These are phyloP conservation scores for Acanthosepion esculentum DNA, from an alignment of 2,888 invertebrate species.

Conservation along the genomic window DNA sequence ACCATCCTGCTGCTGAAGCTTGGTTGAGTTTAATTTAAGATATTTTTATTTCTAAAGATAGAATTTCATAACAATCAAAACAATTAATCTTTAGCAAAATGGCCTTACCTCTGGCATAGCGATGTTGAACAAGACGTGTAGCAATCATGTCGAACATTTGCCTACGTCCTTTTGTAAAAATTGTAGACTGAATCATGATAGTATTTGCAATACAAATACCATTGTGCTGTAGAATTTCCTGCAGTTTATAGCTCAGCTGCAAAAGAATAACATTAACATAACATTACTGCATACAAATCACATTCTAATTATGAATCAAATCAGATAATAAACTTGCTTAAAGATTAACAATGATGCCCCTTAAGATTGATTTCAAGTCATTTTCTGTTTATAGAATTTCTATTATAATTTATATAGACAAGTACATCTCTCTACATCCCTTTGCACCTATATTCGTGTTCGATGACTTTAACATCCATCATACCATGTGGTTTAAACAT, in stretches of 20 bases:
- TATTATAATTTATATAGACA: too few relatives aligned
- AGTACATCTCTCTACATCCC: too few relatives aligned
- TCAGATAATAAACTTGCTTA: too few relatives aligned
- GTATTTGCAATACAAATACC: not conserved
- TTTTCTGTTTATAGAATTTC: too few relatives aligned
- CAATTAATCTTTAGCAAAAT: not conserved
- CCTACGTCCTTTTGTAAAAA: not conserved
- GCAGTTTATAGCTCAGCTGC: slow-evolving; percentile 34
- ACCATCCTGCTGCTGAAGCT: too few relatives aligned
- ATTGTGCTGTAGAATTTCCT: slow-evolving; percentile 35
- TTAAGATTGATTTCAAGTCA: too few relatives aligned
- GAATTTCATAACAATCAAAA: not conserved
- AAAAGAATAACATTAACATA: not conserved
- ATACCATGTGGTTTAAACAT: too few relatives aligned
- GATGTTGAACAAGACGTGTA: not conserved
- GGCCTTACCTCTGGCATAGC: not conserved
- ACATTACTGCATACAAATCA: not conserved
- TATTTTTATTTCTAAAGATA: not conserved
- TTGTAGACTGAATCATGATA: not conserved
- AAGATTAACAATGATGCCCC: too few relatives aligned
- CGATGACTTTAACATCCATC: too few relatives aligned
- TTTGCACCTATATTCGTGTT: too few relatives aligned
- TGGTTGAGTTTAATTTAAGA: too few relatives aligned
- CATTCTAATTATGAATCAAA: not conserved
- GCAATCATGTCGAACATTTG: slow-evolving; percentile 24